Conservation (phyloP, 2,797 vertebrate genomes). For the Propithecus deckenii region DNA sequence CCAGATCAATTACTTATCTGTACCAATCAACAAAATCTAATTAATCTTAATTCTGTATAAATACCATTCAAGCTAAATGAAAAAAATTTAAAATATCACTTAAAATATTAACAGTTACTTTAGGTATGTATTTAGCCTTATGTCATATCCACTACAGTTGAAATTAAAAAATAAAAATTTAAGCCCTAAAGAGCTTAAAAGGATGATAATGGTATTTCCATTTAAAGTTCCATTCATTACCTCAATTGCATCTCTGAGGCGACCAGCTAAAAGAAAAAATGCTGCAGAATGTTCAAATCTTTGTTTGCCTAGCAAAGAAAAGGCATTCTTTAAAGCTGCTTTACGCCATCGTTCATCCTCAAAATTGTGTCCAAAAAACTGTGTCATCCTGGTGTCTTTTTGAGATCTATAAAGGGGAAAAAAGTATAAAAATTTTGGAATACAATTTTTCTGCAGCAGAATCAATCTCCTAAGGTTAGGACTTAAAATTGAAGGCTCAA, state of each 20-base stretch:
- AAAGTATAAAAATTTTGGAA: constrained; percentile 24
- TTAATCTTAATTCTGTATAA: constrained; percentile 28
- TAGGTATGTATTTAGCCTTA: background rate
- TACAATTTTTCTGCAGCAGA: background rate
- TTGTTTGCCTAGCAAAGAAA: constrained; percentile 97
- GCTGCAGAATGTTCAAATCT: constrained; percentile 98
- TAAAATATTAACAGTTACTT: constrained; percentile 37
- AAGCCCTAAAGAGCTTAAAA: background rate
- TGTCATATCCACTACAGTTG: constrained; percentile 10
- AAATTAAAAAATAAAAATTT: constrained; percentile 44
- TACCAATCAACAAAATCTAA: background rate
- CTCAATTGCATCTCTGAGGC: constrained; percentile 98
- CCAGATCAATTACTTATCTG: background rate
- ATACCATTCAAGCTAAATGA: background rate
- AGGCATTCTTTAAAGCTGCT: constrained; percentile 98
- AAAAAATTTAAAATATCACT: constrained; percentile 13
- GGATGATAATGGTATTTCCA: background rate
- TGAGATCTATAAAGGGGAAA: constrained; percentile 89
- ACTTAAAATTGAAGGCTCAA: background rate
- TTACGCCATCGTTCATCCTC: constrained; percentile 97
- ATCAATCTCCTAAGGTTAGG: constrained; percentile 4
- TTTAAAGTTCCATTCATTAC: constrained; percentile 84
- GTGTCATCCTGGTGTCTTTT: constrained; percentile 95
- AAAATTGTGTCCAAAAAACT: constrained; percentile 99
- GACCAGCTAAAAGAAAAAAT: constrained; percentile 97